phyloP scores from a whole-genome alignment of 2,888 invertebrate species.

The Stenurella melanura region DNA sequence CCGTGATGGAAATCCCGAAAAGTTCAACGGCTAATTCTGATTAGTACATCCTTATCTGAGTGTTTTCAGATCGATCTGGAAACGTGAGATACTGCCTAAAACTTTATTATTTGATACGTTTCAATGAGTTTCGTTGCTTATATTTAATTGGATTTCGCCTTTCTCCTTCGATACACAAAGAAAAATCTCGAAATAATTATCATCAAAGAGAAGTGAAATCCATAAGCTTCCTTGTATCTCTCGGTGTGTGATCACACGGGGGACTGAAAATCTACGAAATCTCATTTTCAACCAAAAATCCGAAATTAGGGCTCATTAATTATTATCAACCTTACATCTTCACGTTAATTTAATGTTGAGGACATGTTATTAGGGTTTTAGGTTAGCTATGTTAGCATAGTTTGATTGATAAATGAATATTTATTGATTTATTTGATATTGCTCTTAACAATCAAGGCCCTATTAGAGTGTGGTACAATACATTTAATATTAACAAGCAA shows the following conservation, averaged over 20 bases:
- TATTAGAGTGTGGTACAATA: too few species aligned
- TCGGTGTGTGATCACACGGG: background rate
- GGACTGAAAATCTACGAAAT: too few species aligned
- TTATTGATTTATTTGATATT: too few species aligned
- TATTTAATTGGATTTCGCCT: constrained; percentile 3
- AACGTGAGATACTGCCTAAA: background rate
- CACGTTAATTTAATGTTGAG: too few species aligned
- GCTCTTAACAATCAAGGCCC: too few species aligned
- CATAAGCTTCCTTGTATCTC: background rate
- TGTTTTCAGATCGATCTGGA: background rate
- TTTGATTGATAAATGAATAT: too few species aligned
- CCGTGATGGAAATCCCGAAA: constrained; percentile 13
- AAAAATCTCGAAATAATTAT: background rate
- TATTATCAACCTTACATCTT: too few species aligned
- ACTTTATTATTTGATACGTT: background rate
- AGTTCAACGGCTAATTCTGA: constrained; percentile 9
- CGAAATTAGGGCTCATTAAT: too few species aligned
- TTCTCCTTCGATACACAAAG: background rate
- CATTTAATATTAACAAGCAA: too few species aligned
- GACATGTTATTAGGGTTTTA: too few species aligned
- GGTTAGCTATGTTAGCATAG: too few species aligned
- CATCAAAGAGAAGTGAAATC: background rate
- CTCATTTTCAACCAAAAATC: too few species aligned
- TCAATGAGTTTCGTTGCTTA: constrained; percentile 7
- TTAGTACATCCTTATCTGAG: background rate